Evolutionary conservation across 2,797 vertebrate genomes (phyloP).

Genomic region (Microchirus variegatus): DNA sequence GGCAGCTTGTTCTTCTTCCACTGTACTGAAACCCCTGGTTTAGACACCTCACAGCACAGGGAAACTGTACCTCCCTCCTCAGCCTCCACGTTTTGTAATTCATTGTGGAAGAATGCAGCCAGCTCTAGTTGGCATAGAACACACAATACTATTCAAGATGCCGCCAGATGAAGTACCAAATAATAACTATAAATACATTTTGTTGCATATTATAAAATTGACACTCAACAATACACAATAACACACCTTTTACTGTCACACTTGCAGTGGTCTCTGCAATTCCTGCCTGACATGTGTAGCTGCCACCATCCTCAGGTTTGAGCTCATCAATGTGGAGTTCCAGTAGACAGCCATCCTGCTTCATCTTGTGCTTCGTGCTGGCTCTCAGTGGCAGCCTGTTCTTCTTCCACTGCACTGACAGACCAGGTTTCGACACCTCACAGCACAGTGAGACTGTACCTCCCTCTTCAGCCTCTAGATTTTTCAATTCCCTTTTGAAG

Average conservation of each 20-base stretch:
- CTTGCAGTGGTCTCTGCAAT: conserved; percentile 51
- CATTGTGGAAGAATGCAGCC: conserved; percentile 43
- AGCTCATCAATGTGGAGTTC: conserved; percentile 81
- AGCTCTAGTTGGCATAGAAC: conserved; percentile 9
- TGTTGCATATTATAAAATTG: too few relatives aligned
- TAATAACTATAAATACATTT: too few relatives aligned
- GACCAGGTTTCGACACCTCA: conserved; percentile 79
- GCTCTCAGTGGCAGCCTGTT: conserved; percentile 79
- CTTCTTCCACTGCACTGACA: conserved; percentile 83
- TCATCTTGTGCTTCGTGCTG: conserved; percentile 80
- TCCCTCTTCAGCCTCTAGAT: conserved; percentile 62
- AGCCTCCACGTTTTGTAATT: conserved; percentile 76
- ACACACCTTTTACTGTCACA: conserved; percentile 65
- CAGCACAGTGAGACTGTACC: conserved; percentile 57
- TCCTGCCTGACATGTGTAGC: conserved; percentile 79
- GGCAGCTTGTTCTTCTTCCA: conserved; percentile 86
- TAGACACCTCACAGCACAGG: conserved; percentile 82
- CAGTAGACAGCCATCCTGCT: conserved; percentile 75
- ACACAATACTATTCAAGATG: too few relatives aligned
- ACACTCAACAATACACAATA: not conserved
- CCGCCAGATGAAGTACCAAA: too few relatives aligned
- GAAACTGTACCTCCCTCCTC: conserved; percentile 77
- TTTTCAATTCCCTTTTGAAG: conserved; percentile 48
- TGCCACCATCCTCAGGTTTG: conserved; percentile 82
- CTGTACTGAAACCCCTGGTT: conserved; percentile 62